A percentile compares a stretch with the other conserved stretches of the same genome.
These are phyloP conservation scores for Plecturocebus donacophilus DNA, from an alignment of 2,113 vertebrate species.

Conservation along the genomic window DNA sequence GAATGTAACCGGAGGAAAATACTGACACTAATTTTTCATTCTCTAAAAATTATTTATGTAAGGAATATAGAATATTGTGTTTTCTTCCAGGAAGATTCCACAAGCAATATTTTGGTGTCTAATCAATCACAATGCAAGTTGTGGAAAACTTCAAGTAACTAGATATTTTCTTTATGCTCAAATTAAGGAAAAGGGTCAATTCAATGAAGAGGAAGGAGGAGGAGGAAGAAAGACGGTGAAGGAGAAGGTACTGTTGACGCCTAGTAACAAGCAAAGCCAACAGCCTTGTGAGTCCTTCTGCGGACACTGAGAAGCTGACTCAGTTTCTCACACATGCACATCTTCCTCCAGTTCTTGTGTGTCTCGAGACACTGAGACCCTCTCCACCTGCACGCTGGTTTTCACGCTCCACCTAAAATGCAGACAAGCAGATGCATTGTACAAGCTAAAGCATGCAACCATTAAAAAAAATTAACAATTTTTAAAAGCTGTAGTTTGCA, in stretches of 20 bases:
- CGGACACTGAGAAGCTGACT: neutral
- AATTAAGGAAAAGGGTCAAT: neutral
- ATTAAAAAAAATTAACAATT: neutral
- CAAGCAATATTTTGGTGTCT: neutral
- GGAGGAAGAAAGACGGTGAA: neutral
- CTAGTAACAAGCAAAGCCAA: neutral
- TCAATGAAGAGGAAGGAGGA: fast-evolving
- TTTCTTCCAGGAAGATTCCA: neutral
- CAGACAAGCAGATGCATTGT: neutral
- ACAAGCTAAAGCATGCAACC: fast-evolving
- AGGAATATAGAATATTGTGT: neutral
- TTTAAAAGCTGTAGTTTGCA: neutral
- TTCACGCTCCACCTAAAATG: fast-evolving
- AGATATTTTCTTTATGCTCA: neutral
- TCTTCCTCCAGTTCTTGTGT: neutral
- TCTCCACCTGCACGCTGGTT: neutral
- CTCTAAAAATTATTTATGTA: neutral
- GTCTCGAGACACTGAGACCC: neutral
- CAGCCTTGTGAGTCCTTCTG: neutral
- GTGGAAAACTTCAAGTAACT: neutral
- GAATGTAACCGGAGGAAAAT: neutral
- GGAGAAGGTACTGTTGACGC: fast-evolving
- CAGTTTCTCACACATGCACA: fast-evolving
- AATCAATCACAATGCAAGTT: neutral
- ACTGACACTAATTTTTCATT: neutral